Base-by-base conservation (phyloP, 2,797 vertebrate species). In the Anas bahamensis region DNA sequence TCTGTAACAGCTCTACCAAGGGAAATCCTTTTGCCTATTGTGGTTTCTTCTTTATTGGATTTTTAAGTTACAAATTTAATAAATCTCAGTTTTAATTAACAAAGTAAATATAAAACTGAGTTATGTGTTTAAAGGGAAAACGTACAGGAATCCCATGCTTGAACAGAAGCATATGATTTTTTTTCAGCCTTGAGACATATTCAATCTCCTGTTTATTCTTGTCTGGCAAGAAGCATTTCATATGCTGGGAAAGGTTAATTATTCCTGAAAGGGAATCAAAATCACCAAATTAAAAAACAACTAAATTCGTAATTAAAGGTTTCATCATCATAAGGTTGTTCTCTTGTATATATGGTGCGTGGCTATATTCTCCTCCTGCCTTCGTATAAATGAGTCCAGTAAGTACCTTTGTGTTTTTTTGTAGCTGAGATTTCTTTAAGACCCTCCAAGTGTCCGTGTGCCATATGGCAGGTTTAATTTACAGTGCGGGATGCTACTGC, bases 1-100 rank as follows among this genome's bases (percentile, higher is more conserved):
- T 31, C 83, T 86, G 5, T 70, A 90, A 78, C 79, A 78, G 56
- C 59, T 86, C 8, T 53, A 81, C 79, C 83, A 26, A 78, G 83
- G 91, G 86, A 83, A 79, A 83, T 69, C 69, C 55, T 86, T 88
- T 86, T 88, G 90, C 84, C 84, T 90, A 14, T 74, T 33, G 72
- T 89, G 92, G 29, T 56, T 81, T 24, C 82, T 91, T 80, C 90
- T 89, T 91, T 94, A 89, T 92, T 96, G 73, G 63, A 89, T 89
- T 95, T 95, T 94, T 76, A 92, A 94, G 92, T 79, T 92, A 83
- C 74, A 92, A 92, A 89, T 95, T 83, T 93, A 90, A 94, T 92
- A 95, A 88, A 96, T 87, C 88, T 89, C 82, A 44, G 60, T 71
- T 93, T 93, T 93, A 95, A 94, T 96, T 95, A 96, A 77, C 83